These are phyloP conservation scores for Thaleichthys pacificus DNA, from an alignment of 2,797 vertebrate species.

Conservation along the genomic window DNA sequence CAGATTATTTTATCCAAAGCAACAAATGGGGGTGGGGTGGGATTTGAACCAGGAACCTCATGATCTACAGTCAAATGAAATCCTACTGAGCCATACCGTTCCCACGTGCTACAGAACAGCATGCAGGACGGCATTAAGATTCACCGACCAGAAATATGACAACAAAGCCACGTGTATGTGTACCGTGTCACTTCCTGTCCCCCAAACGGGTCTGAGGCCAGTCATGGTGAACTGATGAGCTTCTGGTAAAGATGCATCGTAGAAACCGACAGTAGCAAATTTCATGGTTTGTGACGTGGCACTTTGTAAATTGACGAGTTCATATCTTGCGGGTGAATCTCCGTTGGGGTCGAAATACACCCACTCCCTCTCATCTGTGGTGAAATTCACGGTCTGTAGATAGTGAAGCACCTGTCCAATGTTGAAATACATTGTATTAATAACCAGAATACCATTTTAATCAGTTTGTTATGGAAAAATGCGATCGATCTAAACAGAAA, in stretches of 20 bases:
- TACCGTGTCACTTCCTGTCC: constrained; percentile 43
- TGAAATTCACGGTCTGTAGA: constrained; percentile 60
- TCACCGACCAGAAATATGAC: constrained; percentile 37
- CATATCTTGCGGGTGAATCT: constrained; percentile 50
- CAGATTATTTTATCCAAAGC: no score
- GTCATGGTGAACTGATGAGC: constrained; percentile 42
- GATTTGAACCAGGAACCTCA: no score
- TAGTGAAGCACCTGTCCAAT: constrained; percentile 55
- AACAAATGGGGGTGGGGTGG: no score
- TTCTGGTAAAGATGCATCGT: constrained; percentile 49
- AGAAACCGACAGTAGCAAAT: constrained; percentile 49
- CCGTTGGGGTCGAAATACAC: constrained; percentile 52
- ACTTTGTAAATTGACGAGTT: constrained; percentile 52
- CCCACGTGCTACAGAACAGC: constrained; percentile 9
- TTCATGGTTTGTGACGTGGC: constrained; percentile 36
- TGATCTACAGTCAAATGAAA: no score
- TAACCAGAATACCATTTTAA: background rate
- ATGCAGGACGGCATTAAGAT: constrained; percentile 32
- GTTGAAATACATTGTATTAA: background rate
- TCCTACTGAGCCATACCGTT: background rate
- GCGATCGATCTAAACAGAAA: no score
- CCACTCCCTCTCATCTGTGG: constrained; percentile 41
- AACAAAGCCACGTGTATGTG: constrained; percentile 31
- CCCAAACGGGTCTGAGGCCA: constrained; percentile 42
- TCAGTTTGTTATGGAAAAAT: background rate